These are phyloP conservation scores for Pocillopora damicornis DNA, from an alignment of 64 coral and sea anemone genomes.

Conservation along the genomic window DNA sequence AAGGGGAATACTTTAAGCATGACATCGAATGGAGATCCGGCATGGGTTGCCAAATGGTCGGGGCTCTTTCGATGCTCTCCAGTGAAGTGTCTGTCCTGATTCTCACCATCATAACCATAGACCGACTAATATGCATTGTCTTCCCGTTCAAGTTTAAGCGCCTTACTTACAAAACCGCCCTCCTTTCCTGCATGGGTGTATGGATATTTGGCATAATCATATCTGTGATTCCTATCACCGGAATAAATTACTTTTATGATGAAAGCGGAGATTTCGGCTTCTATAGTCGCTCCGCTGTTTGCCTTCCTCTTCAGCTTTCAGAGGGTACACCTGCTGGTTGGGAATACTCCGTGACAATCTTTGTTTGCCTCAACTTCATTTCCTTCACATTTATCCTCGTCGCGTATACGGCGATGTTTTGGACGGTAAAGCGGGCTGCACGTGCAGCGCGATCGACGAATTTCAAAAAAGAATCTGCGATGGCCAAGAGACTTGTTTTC, in stretches of 20 bases:
- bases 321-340: conserved; percentile 2
- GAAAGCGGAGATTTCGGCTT: conserved; percentile 2
- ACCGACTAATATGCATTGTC: conserved; percentile 33
- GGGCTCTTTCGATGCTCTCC: conserved; percentile 24
- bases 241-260: conserved; percentile 8
- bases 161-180: not conserved
- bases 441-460: conserved; percentile 16
- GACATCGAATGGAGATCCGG: conserved; percentile 29
- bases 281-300: conserved; percentile 28
- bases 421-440: not conserved
- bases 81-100: conserved; percentile 27
- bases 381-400: conserved; percentile 26
- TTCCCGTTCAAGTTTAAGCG: conserved; percentile 19
- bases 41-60: not conserved
- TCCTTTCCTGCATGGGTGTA: not conserved
- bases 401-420: conserved; percentile 17
- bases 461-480: conserved; percentile 6
- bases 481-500: conserved; percentile 10
- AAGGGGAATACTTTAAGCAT: conserved; percentile 27
- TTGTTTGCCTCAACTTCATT: conserved; percentile 10
- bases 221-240: conserved; percentile 7
- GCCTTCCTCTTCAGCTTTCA: conserved; percentile 15
- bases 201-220: conserved; percentile 21
- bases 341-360: conserved; percentile 11
- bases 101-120: conserved; percentile 17